Conservation (phyloP, 2,888 invertebrate genomes). For the Crematogaster levior region DNA sequence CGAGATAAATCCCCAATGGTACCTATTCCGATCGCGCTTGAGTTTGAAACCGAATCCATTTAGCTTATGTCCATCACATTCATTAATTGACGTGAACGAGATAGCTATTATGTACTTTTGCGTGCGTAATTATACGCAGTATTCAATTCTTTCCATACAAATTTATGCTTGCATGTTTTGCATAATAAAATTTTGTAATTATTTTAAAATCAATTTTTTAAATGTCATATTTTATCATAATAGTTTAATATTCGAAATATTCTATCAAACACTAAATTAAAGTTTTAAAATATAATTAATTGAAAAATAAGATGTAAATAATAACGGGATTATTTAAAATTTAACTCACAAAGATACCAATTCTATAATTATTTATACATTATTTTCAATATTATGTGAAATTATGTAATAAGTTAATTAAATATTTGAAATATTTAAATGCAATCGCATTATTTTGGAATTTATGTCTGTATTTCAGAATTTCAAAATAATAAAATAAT, state of each 20-base stretch:
- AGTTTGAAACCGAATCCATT: neutral
- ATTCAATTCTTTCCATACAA: slow-evolving; percentile 2
- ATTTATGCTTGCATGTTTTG: neutral
- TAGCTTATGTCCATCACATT: slow-evolving; percentile 19
- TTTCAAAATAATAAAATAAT: neutral
- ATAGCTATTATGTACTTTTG: slow-evolving; percentile 21
- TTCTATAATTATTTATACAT: neutral
- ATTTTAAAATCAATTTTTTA: neutral
- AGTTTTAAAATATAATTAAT: neutral
- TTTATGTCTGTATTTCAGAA: neutral
- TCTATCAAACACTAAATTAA: neutral
- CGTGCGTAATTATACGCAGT: slow-evolving; percentile 3
- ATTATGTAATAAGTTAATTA: neutral
- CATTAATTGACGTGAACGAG: slow-evolving; percentile 12
- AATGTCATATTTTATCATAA: neutral
- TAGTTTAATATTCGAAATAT: neutral
- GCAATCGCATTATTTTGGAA: neutral
- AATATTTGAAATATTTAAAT: no score
- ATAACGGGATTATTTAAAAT: neutral
- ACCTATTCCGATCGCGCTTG: neutral
- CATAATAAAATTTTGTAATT: neutral
- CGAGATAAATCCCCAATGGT: slow-evolving; percentile 9
- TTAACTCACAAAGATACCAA: neutral
- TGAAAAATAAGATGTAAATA: neutral
- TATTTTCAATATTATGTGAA: neutral